phyloP scores from a whole-genome alignment of 2,888 invertebrate species.

The Griposia aprilina region DNA sequence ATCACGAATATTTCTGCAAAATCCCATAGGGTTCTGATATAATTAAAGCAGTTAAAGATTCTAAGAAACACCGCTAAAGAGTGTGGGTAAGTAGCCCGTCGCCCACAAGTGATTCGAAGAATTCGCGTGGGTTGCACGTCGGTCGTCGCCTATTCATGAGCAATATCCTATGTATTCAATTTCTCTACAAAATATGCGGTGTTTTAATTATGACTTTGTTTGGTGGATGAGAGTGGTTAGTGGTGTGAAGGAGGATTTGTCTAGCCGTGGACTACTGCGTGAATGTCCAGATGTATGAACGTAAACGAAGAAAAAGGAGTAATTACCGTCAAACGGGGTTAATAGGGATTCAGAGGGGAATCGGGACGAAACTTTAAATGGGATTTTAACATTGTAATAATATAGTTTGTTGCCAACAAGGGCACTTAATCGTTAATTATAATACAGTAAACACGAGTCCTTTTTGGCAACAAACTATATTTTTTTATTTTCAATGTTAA shows the following conservation, averaged over 20 bases:
- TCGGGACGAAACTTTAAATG: too few species aligned
- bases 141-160: conserved; percentile 31
- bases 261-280: not conserved
- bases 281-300: too few species aligned
- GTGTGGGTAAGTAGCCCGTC: conserved; percentile 16
- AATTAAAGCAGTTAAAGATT: conserved; percentile 37
- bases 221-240: conserved; percentile 1
- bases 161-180: conserved; percentile 41
- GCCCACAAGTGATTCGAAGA: conserved; percentile 37
- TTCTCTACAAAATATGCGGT: conserved; percentile 20
- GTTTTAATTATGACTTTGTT: conserved; percentile 40
- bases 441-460: too few species aligned
- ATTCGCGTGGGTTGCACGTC: conserved; percentile 44
- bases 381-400: too few species aligned
- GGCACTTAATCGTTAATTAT: too few species aligned
- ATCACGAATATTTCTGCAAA: conserved; percentile 9
- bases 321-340: too few species aligned
- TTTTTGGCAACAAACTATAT: too few species aligned
- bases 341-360: too few species aligned
- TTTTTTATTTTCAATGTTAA: too few species aligned
- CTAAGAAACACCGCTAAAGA: conserved; percentile 14
- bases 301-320: too few species aligned
- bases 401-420: too few species aligned
- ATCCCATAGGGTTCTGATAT: not conserved
- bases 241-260: not conserved